A percentile compares a stretch with the other conserved stretches of the same genome.
Conservation (phyloP, 1,140 invertebrate genomes). For the Telenomus remus region DNA sequence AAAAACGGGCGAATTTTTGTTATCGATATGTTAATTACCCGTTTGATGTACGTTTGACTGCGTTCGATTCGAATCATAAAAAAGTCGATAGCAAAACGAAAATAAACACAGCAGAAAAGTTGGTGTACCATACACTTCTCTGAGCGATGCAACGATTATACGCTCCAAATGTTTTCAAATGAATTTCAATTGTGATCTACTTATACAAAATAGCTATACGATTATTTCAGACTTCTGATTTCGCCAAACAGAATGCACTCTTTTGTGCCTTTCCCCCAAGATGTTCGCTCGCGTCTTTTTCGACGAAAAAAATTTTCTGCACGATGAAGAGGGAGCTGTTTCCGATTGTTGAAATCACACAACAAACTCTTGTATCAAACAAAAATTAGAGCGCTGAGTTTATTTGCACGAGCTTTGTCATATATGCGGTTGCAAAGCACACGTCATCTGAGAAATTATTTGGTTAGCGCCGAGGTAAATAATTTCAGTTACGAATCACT, state of each 20-base stretch:
- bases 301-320: too few species aligned
- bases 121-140: constrained; percentile 12
- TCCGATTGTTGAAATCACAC: too few species aligned
- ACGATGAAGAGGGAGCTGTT: too few species aligned
- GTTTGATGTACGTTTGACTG: constrained; percentile 24
- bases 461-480: too few species aligned
- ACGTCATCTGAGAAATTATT: too few species aligned
- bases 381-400: too few species aligned
- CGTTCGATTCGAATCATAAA: constrained; percentile 18
- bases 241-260: neutral
- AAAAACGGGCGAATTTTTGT: constrained; percentile 4
- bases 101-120: constrained; percentile 24
- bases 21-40: constrained; percentile 19
- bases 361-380: too few species aligned
- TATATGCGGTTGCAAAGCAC: too few species aligned
- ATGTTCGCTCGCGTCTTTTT: too few species aligned
- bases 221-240: constrained; percentile 26
- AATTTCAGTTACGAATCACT: too few species aligned
- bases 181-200: constrained; percentile 39
- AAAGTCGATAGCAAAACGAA: constrained; percentile 10
- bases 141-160: constrained; percentile 23
- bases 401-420: too few species aligned
- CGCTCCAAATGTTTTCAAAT: constrained; percentile 37
- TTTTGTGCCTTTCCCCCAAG: too few species aligned
- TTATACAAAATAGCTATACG: constrained; percentile 39